Conservation (phyloP, 2,113 vertebrate genomes). For the Hipposideros armiger region DNA sequence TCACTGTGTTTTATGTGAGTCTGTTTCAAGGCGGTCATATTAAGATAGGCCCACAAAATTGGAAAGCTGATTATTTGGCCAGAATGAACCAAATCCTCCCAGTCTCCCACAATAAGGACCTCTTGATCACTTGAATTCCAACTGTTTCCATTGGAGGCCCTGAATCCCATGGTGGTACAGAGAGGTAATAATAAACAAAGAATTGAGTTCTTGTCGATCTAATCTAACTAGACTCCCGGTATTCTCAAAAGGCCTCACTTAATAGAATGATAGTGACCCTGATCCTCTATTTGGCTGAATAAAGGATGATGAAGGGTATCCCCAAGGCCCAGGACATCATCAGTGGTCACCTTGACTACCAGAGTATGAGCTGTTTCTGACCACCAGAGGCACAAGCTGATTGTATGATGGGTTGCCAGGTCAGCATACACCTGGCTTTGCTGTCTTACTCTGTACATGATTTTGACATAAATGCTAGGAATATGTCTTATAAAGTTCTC, state of each 20-base stretch:
- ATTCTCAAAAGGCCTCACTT: not conserved
- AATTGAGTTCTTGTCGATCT: not conserved
- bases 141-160: not conserved
- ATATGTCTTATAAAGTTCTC: conserved; percentile 48
- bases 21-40: not conserved
- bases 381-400: conserved; percentile 46
- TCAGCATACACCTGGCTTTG: conserved; percentile 56
- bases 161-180: not conserved
- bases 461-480: conserved; percentile 53
- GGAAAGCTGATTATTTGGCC: conserved; percentile 21
- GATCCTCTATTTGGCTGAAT: not conserved
- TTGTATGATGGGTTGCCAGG: conserved; percentile 65
- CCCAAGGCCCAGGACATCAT: not conserved
- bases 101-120: not conserved
- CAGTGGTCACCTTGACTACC: not conserved
- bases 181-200: conserved; percentile 1
- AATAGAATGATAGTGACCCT: not conserved
- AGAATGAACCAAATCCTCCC: not conserved
- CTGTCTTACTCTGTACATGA: conserved; percentile 12
- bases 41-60: conserved; percentile 13
- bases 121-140: conserved; percentile 18
- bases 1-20: not conserved
- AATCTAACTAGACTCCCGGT: not conserved
- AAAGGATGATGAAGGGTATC: not conserved
- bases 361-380: not conserved